Evolutionary conservation across 1,140 invertebrate species (phyloP), one percentile per base, ranked within the genome.

Genomic region (Plectrocnemia conspersa): DNA sequence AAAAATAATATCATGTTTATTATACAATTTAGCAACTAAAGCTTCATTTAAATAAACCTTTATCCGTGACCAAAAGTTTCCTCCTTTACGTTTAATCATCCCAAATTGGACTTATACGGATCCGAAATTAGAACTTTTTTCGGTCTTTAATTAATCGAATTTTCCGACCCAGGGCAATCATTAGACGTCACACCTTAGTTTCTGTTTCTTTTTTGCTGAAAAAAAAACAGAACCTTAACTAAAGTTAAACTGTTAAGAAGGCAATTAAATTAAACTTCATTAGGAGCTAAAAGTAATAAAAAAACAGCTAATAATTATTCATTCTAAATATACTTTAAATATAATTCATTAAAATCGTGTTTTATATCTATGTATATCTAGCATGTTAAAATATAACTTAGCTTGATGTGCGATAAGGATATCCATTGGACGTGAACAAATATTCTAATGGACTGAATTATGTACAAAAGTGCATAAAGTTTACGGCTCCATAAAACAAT

Each of bases 181-280:
- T 59, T 48, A 53, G 53, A 40, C 47, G 44, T 54, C 25, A 45
- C 44, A 47, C 52, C 33, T 49, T 33, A 25, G 23, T 42, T 41
- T 52, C 48, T 35, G 33, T 2, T 56, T 27, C 49, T 11, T 38
- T 23, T 9, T 38, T 25, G 32, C 44, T 21, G 48, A 45, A 27
- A 15, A 44, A 50, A 9, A 41, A 15, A 25, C 27, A 32, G 25
- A 11, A 19, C 41, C 42, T 24, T 42, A 52, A 58, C 48, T 53
- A 44, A 35, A 60, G 49, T 49, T 46, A 53, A 60, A 61, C 50
- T 57, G 59, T 54, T 54, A 57, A 57, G 54, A 46, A 52, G 54
- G 54, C 59, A 61, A 61, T 61, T 61, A 61, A 61, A 54, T 61
- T 50, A 54, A 55, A 54, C 59, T 57, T 61, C 55, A 61, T 61